Evolutionary conservation across 2,888 invertebrate genomes (phyloP).

Genomic region (Eucera pruinosa): DNA sequence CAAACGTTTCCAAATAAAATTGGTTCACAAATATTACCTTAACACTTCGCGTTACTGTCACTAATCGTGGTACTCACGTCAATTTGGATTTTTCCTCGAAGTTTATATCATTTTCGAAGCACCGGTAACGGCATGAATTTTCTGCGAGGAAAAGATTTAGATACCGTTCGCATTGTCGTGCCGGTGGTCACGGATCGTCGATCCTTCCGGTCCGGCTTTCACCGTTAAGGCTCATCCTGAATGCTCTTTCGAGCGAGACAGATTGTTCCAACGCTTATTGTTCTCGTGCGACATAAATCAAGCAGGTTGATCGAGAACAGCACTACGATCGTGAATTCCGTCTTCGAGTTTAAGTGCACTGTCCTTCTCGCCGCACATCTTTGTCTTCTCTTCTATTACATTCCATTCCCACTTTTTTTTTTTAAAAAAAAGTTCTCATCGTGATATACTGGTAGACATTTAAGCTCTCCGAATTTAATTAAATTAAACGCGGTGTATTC

Average conservation of each 20-base stretch:
- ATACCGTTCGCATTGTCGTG: slow-evolving; percentile 69
- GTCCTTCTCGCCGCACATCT: neutral
- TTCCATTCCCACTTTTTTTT: neutral
- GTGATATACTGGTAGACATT: too few relatives aligned
- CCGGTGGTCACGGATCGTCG: slow-evolving; percentile 73
- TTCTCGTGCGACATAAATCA: slow-evolving; percentile 63
- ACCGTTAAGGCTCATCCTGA: slow-evolving; percentile 75
- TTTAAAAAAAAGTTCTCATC: too few relatives aligned
- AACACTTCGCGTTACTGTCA: too few relatives aligned
- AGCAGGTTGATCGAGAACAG: slow-evolving; percentile 55
- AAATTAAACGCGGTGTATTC: too few relatives aligned
- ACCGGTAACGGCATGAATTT: slow-evolving; percentile 9
- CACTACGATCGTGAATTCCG: slow-evolving; percentile 50
- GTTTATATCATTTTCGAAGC: too few relatives aligned
- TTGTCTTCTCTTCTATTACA: neutral
- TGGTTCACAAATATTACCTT: too few relatives aligned
- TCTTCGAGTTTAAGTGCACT: slow-evolving; percentile 27
- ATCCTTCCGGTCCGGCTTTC: slow-evolving; percentile 75
- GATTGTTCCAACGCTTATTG: slow-evolving; percentile 65
- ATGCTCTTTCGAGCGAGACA: slow-evolving; percentile 71
- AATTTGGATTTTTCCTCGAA: too few relatives aligned
- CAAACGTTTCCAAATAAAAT: too few relatives aligned
- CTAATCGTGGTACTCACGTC: too few relatives aligned
- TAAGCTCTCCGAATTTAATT: too few relatives aligned
- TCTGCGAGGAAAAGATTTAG: slow-evolving; percentile 54